A percentile compares a stretch with the other conserved stretches of the same genome.
Conservation (phyloP, 2,888 invertebrate species). For the Baronia brevicornis region DNA sequence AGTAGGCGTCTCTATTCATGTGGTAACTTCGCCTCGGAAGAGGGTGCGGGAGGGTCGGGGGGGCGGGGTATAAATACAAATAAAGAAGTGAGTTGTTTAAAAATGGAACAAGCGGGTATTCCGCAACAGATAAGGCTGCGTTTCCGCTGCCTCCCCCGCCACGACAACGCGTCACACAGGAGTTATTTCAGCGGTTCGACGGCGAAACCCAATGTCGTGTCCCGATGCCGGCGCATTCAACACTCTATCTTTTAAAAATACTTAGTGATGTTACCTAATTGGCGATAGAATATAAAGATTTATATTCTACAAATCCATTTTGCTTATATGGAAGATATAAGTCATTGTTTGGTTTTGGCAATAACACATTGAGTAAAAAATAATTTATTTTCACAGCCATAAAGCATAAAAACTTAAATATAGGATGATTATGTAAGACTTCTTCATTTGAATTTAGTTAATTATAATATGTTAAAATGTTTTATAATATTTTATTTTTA, state of each 20-base stretch:
- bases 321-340: too few species aligned
- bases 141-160: conserved; percentile 62
- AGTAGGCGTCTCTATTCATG: conserved; percentile 71
- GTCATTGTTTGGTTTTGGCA: too few species aligned
- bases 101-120: conserved; percentile 73
- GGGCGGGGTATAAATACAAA: conserved; percentile 60
- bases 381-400: too few species aligned
- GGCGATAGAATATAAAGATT: too few species aligned
- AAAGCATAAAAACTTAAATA: too few species aligned
- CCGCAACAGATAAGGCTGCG: conserved; percentile 69
- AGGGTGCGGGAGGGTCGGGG: conserved; percentile 30
- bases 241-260: conserved; percentile 70
- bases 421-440: too few species aligned
- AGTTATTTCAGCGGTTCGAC: conserved; percentile 73
- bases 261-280: conserved; percentile 39
- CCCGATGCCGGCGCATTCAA: conserved; percentile 69
- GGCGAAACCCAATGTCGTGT: conserved; percentile 62
- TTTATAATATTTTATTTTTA: too few species aligned
- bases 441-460: too few species aligned
- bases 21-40: conserved; percentile 55
- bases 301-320: too few species aligned
- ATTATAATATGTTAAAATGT: too few species aligned
- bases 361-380: too few species aligned
- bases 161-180: conserved; percentile 41
- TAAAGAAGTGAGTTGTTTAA: conserved; percentile 75